Conservation (phyloP, 2,888 invertebrate genomes). For the Drosophila siamana region DNA sequence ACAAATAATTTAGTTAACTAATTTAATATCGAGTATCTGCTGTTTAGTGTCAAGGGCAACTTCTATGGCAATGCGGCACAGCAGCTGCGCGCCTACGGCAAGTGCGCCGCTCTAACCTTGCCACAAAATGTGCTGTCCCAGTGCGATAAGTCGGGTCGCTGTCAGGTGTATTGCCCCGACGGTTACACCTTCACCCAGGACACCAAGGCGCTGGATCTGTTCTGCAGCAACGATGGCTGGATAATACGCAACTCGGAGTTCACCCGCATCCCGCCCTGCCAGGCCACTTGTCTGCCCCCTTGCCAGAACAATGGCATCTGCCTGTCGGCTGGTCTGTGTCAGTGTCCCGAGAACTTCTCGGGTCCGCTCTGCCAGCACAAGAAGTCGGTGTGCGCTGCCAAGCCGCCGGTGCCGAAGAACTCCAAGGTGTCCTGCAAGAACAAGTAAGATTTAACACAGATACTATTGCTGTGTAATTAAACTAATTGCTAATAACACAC, state of each 20-base stretch:
- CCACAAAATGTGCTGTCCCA: conserved; percentile 73
- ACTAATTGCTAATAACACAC: background rate
- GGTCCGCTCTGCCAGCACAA: conserved; percentile 91
- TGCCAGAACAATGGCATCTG: conserved; percentile 94
- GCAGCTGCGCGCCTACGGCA: conserved; percentile 65
- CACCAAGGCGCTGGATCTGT: conserved; percentile 66
- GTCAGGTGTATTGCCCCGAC: conserved; percentile 74
- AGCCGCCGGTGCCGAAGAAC: conserved; percentile 89
- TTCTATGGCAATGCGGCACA: conserved; percentile 71
- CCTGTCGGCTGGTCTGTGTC: conserved; percentile 90
- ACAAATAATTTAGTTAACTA: background rate
- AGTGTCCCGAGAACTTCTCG: conserved; percentile 90
- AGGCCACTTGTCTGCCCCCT: conserved; percentile 90
- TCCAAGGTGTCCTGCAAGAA: conserved; percentile 88
- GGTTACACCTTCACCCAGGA: conserved; percentile 77
- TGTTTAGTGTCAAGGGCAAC: conserved; percentile 43
- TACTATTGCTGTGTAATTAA: no score
- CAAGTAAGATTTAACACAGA: conserved; percentile 87
- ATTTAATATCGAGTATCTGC: background rate
- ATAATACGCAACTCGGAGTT: conserved; percentile 81
- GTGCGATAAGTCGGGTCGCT: conserved; percentile 73
- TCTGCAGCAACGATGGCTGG: conserved; percentile 81
- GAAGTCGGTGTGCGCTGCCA: conserved; percentile 89
- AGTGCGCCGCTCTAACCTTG: conserved; percentile 65
- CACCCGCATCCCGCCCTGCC: conserved; percentile 87